Evolutionary conservation across 1,140 invertebrate genomes (phyloP).

Genomic region (Sycophila sp.): DNA sequence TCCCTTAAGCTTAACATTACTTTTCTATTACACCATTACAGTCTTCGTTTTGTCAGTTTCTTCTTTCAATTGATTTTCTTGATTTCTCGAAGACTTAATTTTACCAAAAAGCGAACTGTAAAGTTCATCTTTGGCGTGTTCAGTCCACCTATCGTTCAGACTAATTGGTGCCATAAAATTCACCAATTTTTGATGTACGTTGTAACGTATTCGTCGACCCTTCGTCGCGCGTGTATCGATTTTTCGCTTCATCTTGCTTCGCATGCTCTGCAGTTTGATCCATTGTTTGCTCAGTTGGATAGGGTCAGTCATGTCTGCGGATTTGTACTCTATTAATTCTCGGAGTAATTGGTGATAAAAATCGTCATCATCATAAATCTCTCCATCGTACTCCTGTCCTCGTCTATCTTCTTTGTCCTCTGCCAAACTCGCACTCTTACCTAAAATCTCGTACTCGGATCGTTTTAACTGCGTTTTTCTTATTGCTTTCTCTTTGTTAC

Average conservation of each 20-base stretch:
- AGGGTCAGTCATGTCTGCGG: constrained; percentile 82
- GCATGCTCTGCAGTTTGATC: constrained; percentile 89
- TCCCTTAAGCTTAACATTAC: too few species aligned
- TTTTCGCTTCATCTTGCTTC: constrained; percentile 89
- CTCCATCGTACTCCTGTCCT: constrained; percentile 75
- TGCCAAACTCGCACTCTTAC: constrained; percentile 60
- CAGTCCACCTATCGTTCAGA: constrained; percentile 73
- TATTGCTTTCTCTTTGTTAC: constrained; percentile 80
- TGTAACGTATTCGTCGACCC: constrained; percentile 89
- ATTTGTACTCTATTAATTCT: constrained; percentile 92
- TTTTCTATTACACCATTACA: background rate
- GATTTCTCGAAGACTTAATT: too few species aligned
- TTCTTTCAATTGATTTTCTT: background rate
- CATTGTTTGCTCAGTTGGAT: constrained; percentile 84
- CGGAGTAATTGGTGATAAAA: constrained; percentile 94
- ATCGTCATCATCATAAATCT: constrained; percentile 97
- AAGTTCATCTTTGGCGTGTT: constrained; percentile 82
- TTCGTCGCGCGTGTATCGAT: constrained; percentile 93
- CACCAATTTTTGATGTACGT: constrained; percentile 88
- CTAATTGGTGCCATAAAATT: constrained; percentile 93
- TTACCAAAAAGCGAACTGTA: constrained; percentile 81
- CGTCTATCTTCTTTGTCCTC: constrained; percentile 60
- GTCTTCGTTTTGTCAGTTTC: background rate
- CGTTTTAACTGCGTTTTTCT: constrained; percentile 84
- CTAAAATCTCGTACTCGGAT: constrained; percentile 78